phyloP scores from a whole-genome alignment of 2,113 vertebrate species.

The Thinocorus orbignyianus region DNA sequence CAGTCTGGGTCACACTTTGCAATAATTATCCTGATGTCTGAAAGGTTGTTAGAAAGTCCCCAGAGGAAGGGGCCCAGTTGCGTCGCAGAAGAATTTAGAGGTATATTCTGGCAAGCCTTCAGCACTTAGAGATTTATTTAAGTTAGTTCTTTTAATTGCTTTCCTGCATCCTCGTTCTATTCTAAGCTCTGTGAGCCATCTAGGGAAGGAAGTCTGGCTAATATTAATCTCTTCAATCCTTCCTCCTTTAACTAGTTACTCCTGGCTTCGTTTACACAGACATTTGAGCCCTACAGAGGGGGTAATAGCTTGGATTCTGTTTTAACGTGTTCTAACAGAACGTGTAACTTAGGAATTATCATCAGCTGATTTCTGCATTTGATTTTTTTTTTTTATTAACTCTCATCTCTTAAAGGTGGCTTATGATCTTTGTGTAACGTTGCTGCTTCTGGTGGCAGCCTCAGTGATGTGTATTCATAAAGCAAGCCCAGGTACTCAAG shows the following conservation, averaged over 20 bases:
- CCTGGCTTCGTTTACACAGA: conserved; percentile 5
- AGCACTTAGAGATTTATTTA: conserved; percentile 34
- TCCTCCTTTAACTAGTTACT: background rate
- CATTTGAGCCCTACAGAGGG: background rate
- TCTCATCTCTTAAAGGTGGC: background rate
- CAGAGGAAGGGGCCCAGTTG: conserved; percentile 19
- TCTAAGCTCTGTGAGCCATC: conserved; percentile 35
- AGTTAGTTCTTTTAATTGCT: conserved; percentile 61
- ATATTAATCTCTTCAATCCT: conserved; percentile 28
- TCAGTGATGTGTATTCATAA: background rate
- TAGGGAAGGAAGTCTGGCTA: conserved; percentile 22
- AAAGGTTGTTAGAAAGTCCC: conserved; percentile 37
- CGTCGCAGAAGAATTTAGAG: conserved; percentile 4
- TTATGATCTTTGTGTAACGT: background rate
- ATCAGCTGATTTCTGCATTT: background rate
- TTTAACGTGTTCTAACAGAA: background rate
- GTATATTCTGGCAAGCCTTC: conserved; percentile 40
- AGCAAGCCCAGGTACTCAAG: background rate
- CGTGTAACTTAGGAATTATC: background rate
- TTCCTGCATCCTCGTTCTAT: conserved; percentile 32
- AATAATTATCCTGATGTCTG: conserved; percentile 52
- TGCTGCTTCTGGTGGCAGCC: background rate
- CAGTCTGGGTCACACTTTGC: conserved; percentile 56
- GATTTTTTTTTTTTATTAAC: background rate
- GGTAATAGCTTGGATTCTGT: background rate